Evolutionary conservation across 1,140 invertebrate species (phyloP).

Genomic region (Magallana angulata): DNA sequence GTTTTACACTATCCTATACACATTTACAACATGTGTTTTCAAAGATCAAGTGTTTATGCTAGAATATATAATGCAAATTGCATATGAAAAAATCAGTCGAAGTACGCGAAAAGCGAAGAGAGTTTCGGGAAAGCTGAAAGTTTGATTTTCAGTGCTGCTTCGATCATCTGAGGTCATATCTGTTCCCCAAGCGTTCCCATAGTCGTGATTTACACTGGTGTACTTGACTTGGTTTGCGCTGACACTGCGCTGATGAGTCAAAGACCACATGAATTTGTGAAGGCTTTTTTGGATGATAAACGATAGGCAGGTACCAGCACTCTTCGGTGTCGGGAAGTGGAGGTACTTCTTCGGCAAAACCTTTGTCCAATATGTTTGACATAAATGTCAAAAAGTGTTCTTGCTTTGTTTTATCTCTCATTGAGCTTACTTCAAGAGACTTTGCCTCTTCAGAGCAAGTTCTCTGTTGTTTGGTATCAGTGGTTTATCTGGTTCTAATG

Average conservation of each 20-base stretch:
- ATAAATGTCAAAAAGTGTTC: too few relatives aligned
- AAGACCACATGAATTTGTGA: slow-evolving; percentile 48
- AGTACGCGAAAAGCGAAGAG: slow-evolving; percentile 42
- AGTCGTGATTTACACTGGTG: slow-evolving; percentile 31
- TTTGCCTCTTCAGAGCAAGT: too few relatives aligned
- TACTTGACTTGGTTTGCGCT: neutral
- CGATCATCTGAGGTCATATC: slow-evolving; percentile 58
- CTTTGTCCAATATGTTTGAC: neutral
- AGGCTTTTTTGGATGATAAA: slow-evolving; percentile 50
- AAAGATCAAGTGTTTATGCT: too few relatives aligned
- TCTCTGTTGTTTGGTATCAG: too few relatives aligned
- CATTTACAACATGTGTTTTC: too few relatives aligned
- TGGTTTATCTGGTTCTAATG: too few relatives aligned
- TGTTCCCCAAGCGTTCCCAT: slow-evolving; percentile 50
- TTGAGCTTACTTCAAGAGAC: too few relatives aligned
- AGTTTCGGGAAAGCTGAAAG: slow-evolving; percentile 57
- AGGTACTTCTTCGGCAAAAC: slow-evolving; percentile 42
- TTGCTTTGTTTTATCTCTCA: too few relatives aligned
- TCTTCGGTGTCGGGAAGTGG: slow-evolving; percentile 45
- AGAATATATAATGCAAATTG: too few relatives aligned
- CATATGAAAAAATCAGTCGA: slow-evolving; percentile 42
- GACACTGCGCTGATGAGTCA: slow-evolving; percentile 39
- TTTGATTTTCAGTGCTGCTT: slow-evolving; percentile 52
- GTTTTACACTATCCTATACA: too few relatives aligned
- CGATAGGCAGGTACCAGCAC: slow-evolving; percentile 50